These are phyloP conservation scores for Gallinago undulata DNA, from an alignment of 2,113 vertebrate genomes.

Conservation along the genomic window DNA sequence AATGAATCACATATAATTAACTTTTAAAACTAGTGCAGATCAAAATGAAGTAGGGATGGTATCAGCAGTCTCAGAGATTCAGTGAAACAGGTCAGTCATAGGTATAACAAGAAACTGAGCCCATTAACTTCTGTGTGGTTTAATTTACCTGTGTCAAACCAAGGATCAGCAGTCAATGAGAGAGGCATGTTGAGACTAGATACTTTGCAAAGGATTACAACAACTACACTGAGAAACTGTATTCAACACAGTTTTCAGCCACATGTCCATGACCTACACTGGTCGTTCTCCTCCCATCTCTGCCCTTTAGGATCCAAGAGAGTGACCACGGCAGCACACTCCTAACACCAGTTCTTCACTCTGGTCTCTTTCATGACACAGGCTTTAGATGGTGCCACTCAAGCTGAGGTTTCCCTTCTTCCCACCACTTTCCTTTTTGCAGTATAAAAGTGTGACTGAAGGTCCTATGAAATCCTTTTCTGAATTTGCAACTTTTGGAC, in stretches of 20 bases:
- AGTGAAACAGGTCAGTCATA: not conserved
- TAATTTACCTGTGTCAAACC: not conserved
- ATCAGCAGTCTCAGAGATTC: not conserved
- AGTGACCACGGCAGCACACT: fast-evolving
- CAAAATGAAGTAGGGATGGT: not conserved
- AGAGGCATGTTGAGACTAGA: not conserved
- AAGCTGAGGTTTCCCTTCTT: not conserved
- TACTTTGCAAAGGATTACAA: not conserved
- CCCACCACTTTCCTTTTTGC: not conserved
- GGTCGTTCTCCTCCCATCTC: not conserved
- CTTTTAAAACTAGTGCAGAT: not conserved
- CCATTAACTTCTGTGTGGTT: not conserved
- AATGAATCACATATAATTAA: not conserved
- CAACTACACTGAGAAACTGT: not conserved
- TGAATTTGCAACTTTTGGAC: not conserved
- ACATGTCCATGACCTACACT: not conserved
- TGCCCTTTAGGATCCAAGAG: not conserved
- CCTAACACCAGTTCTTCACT: not conserved
- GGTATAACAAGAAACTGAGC: not conserved
- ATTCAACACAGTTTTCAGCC: not conserved
- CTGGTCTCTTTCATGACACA: not conserved
- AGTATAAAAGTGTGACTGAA: not conserved
- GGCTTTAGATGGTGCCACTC: not conserved
- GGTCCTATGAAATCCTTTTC: not conserved
- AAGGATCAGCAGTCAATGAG: not conserved